Base-by-base conservation (phyloP, 2,113 vertebrate species). In the Microcebus griseorufus region DNA sequence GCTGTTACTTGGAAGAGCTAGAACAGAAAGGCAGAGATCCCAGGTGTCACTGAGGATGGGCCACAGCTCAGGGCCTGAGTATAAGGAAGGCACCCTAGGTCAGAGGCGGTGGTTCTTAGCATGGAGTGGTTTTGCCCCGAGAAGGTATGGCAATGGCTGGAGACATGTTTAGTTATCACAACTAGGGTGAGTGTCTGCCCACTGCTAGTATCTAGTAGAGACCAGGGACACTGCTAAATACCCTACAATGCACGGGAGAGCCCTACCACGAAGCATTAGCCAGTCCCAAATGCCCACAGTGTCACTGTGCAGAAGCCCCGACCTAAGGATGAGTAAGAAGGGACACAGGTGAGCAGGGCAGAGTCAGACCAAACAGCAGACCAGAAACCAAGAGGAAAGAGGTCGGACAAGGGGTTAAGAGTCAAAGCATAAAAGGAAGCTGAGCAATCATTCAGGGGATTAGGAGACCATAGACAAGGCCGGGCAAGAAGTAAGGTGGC, bases 171-270 rank as follows among this genome's bases (percentile, higher is more conserved):
- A n/a, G 42, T 23, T n/a, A 13, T 75, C 85, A 67, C 67, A 62
- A 2, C 17, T 9, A n/a, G 7, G 10, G 14, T 53, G 14, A 55
- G 3, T 5, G 20, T 13, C 55, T 53, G 25, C 67, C 92, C 18
- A 72, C 6, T 27, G 14, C 34, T 65, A 51, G 20, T 37, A 17
- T 37, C 69, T 48, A 53, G 18, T 12, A 75, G 42, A 42, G 51
- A 73, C 48, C 55, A 64, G 10, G 34, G 22, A n/a, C n/a, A 39
- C 16, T 34, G 18, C 14, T 45, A 1, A 37, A 14, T 18, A 29
- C 4, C 72, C 12, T 34, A 4, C 5, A 14, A 0, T 3, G 5
- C 29, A 48, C 7, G 4, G 60, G 34, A 7, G 0, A 42, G 6
- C 9, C 25, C 45, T 2, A 25, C 34, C 1, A 5, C 29, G 58